Evolutionary conservation across 2,888 invertebrate species (phyloP), one percentile per base, ranked within the genome.

Genomic region (Drosophila formosana): DNA sequence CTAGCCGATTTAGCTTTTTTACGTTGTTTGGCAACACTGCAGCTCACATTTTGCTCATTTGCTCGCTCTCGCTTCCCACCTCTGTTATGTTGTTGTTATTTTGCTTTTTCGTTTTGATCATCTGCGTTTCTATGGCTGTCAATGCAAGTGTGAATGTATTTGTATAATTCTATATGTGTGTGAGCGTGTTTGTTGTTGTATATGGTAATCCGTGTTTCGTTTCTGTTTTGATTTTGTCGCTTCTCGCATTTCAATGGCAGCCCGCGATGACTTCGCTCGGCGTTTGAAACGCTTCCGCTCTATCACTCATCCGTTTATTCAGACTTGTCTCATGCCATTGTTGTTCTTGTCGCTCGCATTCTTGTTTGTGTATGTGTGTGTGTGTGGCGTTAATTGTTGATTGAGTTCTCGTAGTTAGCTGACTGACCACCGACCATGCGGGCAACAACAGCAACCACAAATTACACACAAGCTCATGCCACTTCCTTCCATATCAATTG

Each of bases 171-270:
- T 30, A 6, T 39, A 11, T 47, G 18, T 37, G 13, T 37, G 37
- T 47, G 39, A 47, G 28, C 3, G 9, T 53, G 49, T 34, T 43
- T 37, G 9, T 53, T 45, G 34, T 43, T 37, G 45, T 55, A 30
- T 32, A 66, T 62, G 66, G 49, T 75, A 71, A 78, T 75, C 50
- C 60, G 13, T 41, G 65, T 68, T 63, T 65, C 46, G 47, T 62
- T 83, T 84, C 71, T 83, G 84, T 76, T 87, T 76, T 84, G 72
- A 82, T 87, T 84, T 70, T 23, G 60, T 64, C 60, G 53, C 78
- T 72, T 62, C 78, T 87, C 84, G 53, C 61, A 77, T 82, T 80
- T 76, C 73, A 82, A 64, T 68, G 61, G 53, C 68, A 52, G 47
- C 32, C 32, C 50, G 30, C 63, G 46, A 41, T 66, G 55, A 60